phyloP scores from a whole-genome alignment of 2,888 invertebrate genomes.

The Schizaphis graminum region DNA sequence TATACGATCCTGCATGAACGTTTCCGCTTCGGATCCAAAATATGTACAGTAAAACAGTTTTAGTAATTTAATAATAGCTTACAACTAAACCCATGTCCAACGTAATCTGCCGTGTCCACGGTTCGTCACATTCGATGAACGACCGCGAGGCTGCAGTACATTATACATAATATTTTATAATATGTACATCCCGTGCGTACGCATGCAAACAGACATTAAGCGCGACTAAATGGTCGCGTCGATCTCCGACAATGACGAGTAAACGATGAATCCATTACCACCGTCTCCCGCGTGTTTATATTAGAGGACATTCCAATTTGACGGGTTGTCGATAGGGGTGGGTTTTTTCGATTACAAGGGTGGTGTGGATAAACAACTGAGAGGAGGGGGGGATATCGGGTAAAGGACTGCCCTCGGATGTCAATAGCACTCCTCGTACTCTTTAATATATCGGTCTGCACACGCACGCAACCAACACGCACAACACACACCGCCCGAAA shows the following conservation, averaged over 20 bases:
- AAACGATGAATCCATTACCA: conserved; percentile 33
- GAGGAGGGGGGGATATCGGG: not conserved
- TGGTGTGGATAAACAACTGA: not conserved
- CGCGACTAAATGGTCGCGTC: not conserved
- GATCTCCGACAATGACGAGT: conserved; percentile 29
- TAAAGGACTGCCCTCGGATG: conserved; percentile 46
- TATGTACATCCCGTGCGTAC: not conserved
- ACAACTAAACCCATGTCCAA: not conserved
- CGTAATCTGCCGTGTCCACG: not conserved
- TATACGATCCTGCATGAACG: not conserved
- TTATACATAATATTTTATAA: not conserved
- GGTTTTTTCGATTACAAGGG: not conserved
- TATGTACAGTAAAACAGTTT: not conserved
- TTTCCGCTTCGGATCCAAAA: not conserved
- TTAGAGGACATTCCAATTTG: conserved; percentile 41
- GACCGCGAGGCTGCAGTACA: not conserved
- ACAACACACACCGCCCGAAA: not conserved
- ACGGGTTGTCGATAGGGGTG: not conserved
- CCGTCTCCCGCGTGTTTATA: conserved; percentile 33
- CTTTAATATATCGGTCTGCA: conserved; percentile 59
- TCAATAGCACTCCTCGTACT: conserved; percentile 56
- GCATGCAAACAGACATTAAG: conserved; percentile 1
- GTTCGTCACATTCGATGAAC: not conserved
- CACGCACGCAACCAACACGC: not conserved
- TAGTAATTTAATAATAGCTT: not conserved